Base-by-base conservation (phyloP, 2,888 invertebrate genomes). In the Idaea biselata region DNA sequence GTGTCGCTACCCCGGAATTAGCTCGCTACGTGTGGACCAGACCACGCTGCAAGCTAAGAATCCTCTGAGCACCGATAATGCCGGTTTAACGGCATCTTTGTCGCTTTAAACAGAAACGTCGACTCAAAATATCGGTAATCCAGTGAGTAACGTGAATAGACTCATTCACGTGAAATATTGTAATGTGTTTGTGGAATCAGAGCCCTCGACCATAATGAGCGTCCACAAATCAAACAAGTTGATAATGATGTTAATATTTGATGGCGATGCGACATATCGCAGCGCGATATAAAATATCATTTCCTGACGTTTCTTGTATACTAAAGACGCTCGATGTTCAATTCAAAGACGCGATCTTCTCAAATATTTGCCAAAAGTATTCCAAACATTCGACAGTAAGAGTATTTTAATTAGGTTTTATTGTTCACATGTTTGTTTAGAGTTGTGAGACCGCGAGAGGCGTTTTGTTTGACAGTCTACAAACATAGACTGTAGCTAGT, bases 231-330 rank as follows among this genome's bases (percentile, higher is more conserved):
- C 44, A 44, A 44, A 44, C 44, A 7, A 44, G 55, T 63, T 58
- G 56, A 60, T 56, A 60, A 53, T 60, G 56, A 63, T 56, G 59
- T 56, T 58, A 56, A 63, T 60, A 56, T 63, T 53, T 57, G 14
- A 54, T 18, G 17, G 31, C 18, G n/a, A 25, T 58, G 58, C 32
- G 60, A 61, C 65, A 58, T 44, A 44, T 11, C 11, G 25, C 33
- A 31, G 33, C 33, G 31, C 16, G 3, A 44, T 54, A 57, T 63
- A 17, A 63, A 33, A 63, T 65, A 63, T 65, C 63, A 64, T 67
- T 67, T 65, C 69, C 64, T 60, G 56, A 61, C 59, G 63, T 63
- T 8, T 44, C 44, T 55, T 63, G 67, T 67, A 62, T 62, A 66
- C 61, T 64, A 59, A 60, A 55, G 63, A 58, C 64, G 64, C 64